A percentile compares a stretch with the other conserved stretches of the same genome.
These are phyloP conservation scores for Sesia apiformis DNA, from an alignment of 2,888 invertebrate species.

Conservation along the genomic window DNA sequence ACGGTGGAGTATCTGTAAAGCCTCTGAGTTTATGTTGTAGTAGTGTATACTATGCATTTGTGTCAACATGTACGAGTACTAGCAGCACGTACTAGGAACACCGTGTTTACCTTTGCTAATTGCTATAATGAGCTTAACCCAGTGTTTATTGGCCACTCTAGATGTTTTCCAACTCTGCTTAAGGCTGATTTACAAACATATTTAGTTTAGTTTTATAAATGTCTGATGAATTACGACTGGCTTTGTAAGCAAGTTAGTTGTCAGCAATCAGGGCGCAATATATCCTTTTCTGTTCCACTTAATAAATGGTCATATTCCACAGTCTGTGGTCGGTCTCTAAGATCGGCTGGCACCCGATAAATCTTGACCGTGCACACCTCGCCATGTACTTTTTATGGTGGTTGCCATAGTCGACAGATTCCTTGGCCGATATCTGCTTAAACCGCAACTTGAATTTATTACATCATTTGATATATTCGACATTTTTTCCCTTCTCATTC, in stretches of 20 bases:
- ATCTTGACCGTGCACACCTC: slow-evolving; percentile 38
- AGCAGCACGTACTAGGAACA: slow-evolving; percentile 39
- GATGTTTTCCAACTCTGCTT: slow-evolving; percentile 43
- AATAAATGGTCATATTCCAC: slow-evolving; percentile 40
- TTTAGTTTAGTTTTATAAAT: no score
- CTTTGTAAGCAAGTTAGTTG: background rate
- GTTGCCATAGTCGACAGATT: slow-evolving; percentile 44
- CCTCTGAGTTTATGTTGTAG: background rate
- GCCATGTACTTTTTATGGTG: slow-evolving; percentile 38
- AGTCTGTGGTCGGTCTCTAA: slow-evolving; percentile 37
- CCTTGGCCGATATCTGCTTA: slow-evolving; percentile 54
- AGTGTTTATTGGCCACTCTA: slow-evolving; percentile 43
- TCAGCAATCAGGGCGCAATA: slow-evolving; percentile 18
- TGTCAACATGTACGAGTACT: slow-evolving; percentile 21
- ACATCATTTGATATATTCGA: slow-evolving; percentile 4
- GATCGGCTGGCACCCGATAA: slow-evolving; percentile 38
- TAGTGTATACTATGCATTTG: slow-evolving; percentile 11
- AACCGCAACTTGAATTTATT: slow-evolving; percentile 35
- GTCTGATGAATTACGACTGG: background rate
- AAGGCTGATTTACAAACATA: slow-evolving; percentile 22
- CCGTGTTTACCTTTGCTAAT: slow-evolving; percentile 61
- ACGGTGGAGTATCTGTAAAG: background rate
- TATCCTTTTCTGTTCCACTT: slow-evolving; percentile 22
- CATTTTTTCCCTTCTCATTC: no score
- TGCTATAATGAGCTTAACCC: slow-evolving; percentile 64